phyloP scores from a whole-genome alignment of 2,113 vertebrate species.

The Leucosticte australis region DNA sequence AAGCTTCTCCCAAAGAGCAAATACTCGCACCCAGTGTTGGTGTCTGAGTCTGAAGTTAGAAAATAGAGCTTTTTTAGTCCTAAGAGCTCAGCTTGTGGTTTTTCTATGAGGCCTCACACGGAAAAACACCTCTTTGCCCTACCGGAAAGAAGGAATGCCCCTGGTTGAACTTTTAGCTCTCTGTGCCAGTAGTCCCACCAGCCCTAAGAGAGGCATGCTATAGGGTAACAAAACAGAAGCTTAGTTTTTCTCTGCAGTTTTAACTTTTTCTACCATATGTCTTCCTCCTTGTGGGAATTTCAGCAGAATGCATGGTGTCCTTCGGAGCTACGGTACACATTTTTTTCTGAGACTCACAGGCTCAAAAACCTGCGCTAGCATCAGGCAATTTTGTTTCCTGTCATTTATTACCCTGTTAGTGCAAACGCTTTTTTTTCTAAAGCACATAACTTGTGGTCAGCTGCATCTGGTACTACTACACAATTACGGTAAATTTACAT shows the following conservation, averaged over 20 bases:
- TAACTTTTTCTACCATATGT: neutral
- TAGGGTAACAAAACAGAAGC: neutral
- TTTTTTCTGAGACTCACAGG: slow-evolving; percentile 3
- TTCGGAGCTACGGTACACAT: neutral
- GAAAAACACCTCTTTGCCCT: neutral
- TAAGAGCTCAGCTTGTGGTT: neutral
- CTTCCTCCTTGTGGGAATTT: neutral
- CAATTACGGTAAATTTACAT: slow-evolving; percentile 76
- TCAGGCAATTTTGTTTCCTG: slow-evolving; percentile 74
- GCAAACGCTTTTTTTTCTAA: slow-evolving; percentile 17
- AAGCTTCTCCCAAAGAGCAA: neutral
- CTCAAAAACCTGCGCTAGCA: slow-evolving; percentile 43
- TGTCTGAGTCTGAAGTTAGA: neutral
- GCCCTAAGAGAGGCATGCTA: neutral
- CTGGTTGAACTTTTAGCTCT: neutral
- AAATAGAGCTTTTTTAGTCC: neutral
- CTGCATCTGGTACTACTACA: slow-evolving; percentile 66
- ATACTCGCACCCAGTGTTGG: neutral
- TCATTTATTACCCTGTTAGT: slow-evolving; percentile 55
- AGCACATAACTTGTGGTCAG: slow-evolving; percentile 75
- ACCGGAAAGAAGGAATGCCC: neutral
- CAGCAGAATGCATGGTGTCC: neutral
- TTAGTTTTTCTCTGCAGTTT: neutral
- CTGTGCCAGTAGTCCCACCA: neutral
- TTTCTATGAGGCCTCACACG: neutral